Percentiles rank a stretch among this genome's conserved stretches.
Conservation (phyloP, 2,113 vertebrate species). For the Rhinopomastus cyanomelas region DNA sequence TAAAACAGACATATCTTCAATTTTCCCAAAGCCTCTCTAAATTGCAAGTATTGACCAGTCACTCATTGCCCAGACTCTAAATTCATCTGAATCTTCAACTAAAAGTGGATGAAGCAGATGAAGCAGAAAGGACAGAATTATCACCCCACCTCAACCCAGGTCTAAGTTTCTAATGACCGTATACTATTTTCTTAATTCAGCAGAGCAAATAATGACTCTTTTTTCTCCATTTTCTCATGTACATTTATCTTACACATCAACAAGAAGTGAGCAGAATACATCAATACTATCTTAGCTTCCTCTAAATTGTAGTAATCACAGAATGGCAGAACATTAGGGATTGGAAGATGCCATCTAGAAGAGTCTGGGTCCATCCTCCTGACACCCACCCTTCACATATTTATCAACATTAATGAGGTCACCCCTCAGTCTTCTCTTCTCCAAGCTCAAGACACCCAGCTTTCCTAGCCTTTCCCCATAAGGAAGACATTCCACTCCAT, state of each 20-base stretch:
- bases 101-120: background rate
- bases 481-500: no score
- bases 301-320: background rate
- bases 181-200: background rate
- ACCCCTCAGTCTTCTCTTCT: no score
- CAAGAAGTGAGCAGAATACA: background rate
- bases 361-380: no score
- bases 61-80: background rate
- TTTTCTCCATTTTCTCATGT: background rate
- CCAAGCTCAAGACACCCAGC: no score
- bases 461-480: no score
- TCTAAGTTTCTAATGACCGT: background rate
- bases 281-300: background rate
- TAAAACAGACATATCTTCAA: background rate
- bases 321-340: no score
- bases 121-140: background rate
- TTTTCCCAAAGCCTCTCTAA: background rate
- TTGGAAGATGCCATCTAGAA: no score
- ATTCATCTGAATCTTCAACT: background rate
- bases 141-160: background rate
- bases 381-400: no score
- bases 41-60: background rate
- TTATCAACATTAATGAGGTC: no score
- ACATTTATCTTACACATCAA: background rate
- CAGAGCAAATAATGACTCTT: background rate